These are phyloP conservation scores for Hydrolagus colliei DNA, from an alignment of 2,797 vertebrate species.

Conservation along the genomic window DNA sequence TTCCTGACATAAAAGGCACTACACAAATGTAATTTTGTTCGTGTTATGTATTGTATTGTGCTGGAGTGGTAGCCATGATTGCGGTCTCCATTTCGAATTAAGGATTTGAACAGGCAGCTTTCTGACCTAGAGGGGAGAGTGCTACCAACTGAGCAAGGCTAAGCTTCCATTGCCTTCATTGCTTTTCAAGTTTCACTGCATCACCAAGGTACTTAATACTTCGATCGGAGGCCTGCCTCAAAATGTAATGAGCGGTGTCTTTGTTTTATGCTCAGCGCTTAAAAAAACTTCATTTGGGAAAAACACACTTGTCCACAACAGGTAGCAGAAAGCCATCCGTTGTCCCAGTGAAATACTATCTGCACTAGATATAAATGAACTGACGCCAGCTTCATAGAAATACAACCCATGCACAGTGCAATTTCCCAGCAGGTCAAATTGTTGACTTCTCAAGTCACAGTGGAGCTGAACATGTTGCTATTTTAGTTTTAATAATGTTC, in stretches of 20 bases:
- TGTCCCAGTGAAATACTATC: neutral
- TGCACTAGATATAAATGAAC: conserved; percentile 2
- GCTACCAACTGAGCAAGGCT: too few relatives aligned
- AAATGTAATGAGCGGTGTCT: neutral
- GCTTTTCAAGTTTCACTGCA: neutral
- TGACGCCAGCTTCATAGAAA: neutral
- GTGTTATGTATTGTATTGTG: too few relatives aligned
- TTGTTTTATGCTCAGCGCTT: neutral
- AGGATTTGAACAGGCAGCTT: too few relatives aligned
- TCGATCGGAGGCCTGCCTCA: neutral
- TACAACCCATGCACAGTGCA: neutral
- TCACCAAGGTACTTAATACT: too few relatives aligned
- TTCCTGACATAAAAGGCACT: too few relatives aligned
- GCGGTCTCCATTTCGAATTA: too few relatives aligned
- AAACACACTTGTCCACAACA: neutral
- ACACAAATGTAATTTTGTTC: too few relatives aligned
- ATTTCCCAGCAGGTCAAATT: conserved; percentile 15
- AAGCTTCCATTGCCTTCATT: neutral
- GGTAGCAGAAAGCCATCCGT: neutral
- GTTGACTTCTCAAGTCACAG: conserved; percentile 17
- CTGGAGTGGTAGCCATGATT: too few relatives aligned
- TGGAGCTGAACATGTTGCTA: conserved; percentile 11
- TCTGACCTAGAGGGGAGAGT: too few relatives aligned
- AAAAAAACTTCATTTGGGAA: neutral
- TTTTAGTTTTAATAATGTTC: conserved; percentile 19